Evolutionary conservation across 2,888 invertebrate species (phyloP).

Genomic region (Cosmia trapezina): DNA sequence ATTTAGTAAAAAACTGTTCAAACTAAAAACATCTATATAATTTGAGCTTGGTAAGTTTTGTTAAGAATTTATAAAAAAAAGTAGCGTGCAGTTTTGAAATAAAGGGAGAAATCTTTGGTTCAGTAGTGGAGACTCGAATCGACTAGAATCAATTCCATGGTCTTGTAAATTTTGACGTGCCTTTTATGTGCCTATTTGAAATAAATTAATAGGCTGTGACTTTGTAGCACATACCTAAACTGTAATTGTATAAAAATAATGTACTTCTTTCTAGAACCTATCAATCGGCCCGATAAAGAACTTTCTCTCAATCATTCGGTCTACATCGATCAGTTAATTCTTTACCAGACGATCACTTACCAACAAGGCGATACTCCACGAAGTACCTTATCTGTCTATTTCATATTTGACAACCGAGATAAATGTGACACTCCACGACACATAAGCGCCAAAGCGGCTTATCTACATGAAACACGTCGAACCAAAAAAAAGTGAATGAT

Average conservation of each 20-base stretch:
- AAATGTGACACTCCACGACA: slow-evolving; percentile 69
- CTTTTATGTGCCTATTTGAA: too few relatives aligned
- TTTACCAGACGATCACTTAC: slow-evolving; percentile 7
- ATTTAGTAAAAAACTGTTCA: background rate
- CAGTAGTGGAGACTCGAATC: too few relatives aligned
- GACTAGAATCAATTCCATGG: too few relatives aligned
- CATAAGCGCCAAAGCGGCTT: slow-evolving; percentile 65
- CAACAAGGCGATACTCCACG: slow-evolving; percentile 36
- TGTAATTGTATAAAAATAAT: background rate
- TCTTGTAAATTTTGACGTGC: too few relatives aligned
- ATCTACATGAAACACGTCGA: slow-evolving; percentile 64
- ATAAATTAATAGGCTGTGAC: too few relatives aligned
- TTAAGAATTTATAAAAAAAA: background rate
- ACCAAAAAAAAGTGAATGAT: slow-evolving; percentile 70
- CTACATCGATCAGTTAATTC: slow-evolving; percentile 2
- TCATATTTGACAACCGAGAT: slow-evolving; percentile 83
- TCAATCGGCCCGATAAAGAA: background rate
- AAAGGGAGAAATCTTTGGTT: background rate
- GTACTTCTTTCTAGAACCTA: background rate
- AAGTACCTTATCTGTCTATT: slow-evolving; percentile 77
- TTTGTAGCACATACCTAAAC: background rate
- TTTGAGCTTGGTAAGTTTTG: background rate
- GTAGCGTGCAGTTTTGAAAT: background rate
- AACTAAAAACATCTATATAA: background rate
- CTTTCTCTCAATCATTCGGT: background rate